Conservation (phyloP, 2,888 invertebrate genomes). For the Sinelater perroti region DNA sequence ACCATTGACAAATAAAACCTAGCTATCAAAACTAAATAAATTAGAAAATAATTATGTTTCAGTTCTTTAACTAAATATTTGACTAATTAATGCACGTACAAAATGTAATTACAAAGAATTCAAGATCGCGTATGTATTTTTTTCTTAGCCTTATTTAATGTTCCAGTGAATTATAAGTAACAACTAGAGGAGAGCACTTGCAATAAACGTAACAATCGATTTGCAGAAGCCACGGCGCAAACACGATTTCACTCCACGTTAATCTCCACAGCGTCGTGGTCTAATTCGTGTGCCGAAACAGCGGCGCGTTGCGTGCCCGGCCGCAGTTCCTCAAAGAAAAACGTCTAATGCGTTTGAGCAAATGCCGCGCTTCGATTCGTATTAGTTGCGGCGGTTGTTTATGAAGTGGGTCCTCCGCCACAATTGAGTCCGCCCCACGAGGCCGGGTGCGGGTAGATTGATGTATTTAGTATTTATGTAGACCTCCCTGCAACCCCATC, state of each 20-base stretch:
- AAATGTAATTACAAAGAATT: no score
- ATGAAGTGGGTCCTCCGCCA: constrained; percentile 14
- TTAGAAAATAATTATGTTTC: no score
- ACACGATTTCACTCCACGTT: neutral
- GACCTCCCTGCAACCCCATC: constrained; percentile 25
- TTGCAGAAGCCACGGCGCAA: no score
- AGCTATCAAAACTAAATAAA: no score
- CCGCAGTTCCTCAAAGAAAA: neutral
- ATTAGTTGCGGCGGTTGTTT: constrained; percentile 15
- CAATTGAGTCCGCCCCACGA: constrained; percentile 19
- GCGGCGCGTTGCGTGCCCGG: neutral
- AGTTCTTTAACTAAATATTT: no score
- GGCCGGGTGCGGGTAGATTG: constrained; percentile 13
- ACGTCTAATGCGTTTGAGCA: neutral
- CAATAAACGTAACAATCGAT: no score
- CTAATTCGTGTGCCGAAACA: constrained; percentile 3
- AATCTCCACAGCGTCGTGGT: neutral
- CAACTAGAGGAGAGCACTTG: no score
- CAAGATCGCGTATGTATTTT: no score
- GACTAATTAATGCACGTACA: no score
- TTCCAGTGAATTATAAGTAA: no score
- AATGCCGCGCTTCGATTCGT: constrained; percentile 15
- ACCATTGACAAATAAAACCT: no score
- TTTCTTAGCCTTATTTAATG: no score
- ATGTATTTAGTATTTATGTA: constrained; percentile 30